phyloP scores from a whole-genome alignment of 2,113 vertebrate genomes.

The Poecilia latipinna region DNA sequence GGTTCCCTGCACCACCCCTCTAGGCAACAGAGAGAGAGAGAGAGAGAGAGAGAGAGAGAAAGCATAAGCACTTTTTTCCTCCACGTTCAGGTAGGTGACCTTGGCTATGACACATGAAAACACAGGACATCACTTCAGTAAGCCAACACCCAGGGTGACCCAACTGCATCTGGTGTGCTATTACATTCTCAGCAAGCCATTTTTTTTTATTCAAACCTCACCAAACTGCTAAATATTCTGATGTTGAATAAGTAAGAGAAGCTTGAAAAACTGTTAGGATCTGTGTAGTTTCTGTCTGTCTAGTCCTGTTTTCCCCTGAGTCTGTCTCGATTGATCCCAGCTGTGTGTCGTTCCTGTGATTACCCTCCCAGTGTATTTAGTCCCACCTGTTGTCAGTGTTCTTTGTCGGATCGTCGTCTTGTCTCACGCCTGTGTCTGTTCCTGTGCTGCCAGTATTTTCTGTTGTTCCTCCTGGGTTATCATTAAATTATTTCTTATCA shows the following conservation, averaged over 20 bases:
- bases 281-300: no score
- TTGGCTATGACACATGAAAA: slow-evolving; percentile 51
- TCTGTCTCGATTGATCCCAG: no score
- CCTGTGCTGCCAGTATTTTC: no score
- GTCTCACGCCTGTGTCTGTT: no score
- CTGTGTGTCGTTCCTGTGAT: no score
- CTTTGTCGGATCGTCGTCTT: no score
- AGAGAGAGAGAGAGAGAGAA: neutral
- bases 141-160: slow-evolving; percentile 30
- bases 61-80: neutral
- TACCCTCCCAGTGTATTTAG: no score
- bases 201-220: neutral
- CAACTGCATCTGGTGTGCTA: slow-evolving; percentile 53
- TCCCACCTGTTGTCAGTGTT: no score
- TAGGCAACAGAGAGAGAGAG: neutral
- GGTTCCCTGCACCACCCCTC: neutral
- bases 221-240: neutral
- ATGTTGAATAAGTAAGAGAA: neutral
- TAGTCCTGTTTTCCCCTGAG: no score
- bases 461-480: no score
- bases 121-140: slow-evolving; percentile 37
- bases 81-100: slow-evolving; percentile 43
- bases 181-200: slow-evolving; percentile 7
- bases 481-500: no score
- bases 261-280: no score